Base-by-base conservation (phyloP, 1,140 invertebrate species). In the Psix sp. region DNA sequence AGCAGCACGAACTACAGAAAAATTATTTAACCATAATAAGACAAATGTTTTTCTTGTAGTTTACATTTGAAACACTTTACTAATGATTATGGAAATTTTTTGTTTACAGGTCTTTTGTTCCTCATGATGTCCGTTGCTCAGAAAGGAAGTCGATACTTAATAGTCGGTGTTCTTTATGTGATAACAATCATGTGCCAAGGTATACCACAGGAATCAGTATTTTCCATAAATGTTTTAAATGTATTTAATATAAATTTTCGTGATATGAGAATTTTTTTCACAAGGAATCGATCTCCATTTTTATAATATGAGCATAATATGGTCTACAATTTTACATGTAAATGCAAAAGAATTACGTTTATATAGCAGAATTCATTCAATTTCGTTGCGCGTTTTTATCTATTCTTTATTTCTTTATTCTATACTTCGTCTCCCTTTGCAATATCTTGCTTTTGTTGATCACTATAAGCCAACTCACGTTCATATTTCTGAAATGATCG, bases 111-210 rank as follows among this genome's bases (percentile, higher is more conserved):
- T 62, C 46, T 18, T 68, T 29, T 35, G 16, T 43, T 46, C 39
- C 16, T 63, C 40, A 70, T 54, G 39, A 87, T 87, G 86, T 81
- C 80, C 33, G 80, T 85, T 24, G 73, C 79, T 54, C 79, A 81
- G 17, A 77, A 80, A 62, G 80, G 81, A 54, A 85, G 77, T 72
- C 82, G 82, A 59, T 87, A 83, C 39, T 66, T 87, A 36, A 85
- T 84, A 39, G 80, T 87, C 68, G 86, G 84, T 18, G 80, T 87
- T 57, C 65, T 87, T n/a, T 84, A 86, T 59, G 84, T 87, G 36
- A 82, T 87, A 57, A 86, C 84, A 17, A 78, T 87, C 75, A 86
- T 87, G 81, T 86, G 86, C 70, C 86, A 87, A 82, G 86, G 86
- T 86, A 77, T 46, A n/a, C n/a, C n/a, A n/a, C n/a, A n/a, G n/a